Conservation (phyloP, 92 coral and sea anemone species). For the Porites divaricata region DNA sequence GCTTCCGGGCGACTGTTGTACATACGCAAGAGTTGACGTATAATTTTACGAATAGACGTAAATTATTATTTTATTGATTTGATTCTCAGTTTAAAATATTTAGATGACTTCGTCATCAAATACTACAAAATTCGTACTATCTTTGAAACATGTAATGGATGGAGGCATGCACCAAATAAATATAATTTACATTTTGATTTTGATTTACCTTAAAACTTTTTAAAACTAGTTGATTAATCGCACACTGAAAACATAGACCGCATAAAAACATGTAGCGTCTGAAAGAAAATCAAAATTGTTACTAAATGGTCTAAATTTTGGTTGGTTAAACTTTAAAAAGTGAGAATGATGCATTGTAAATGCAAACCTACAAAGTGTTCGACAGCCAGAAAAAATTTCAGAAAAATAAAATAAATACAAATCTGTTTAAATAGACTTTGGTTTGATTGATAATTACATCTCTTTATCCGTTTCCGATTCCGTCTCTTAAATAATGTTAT, state of each 20-base stretch:
- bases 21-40: background rate
- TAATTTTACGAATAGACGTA: background rate
- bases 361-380: too few species aligned
- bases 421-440: slow-evolving; percentile 16
- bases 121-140: background rate
- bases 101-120: background rate
- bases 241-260: too few species aligned
- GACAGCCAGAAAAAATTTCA: background rate
- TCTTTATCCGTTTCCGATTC: background rate
- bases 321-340: too few species aligned
- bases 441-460: slow-evolving; percentile 6
- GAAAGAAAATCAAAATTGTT: too few species aligned
- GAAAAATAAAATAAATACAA: background rate
- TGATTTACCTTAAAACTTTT: too few species aligned
- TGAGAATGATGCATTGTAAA: too few species aligned
- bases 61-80: too few species aligned
- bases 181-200: too few species aligned
- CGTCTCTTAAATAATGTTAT: background rate
- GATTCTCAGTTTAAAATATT: background rate
- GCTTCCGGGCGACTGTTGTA: background rate
- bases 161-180: background rate
- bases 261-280: too few species aligned
- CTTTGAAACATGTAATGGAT: background rate
- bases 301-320: too few species aligned
- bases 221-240: background rate